Conservation (phyloP, 2,113 vertebrate species). For the Channa maculata region DNA sequence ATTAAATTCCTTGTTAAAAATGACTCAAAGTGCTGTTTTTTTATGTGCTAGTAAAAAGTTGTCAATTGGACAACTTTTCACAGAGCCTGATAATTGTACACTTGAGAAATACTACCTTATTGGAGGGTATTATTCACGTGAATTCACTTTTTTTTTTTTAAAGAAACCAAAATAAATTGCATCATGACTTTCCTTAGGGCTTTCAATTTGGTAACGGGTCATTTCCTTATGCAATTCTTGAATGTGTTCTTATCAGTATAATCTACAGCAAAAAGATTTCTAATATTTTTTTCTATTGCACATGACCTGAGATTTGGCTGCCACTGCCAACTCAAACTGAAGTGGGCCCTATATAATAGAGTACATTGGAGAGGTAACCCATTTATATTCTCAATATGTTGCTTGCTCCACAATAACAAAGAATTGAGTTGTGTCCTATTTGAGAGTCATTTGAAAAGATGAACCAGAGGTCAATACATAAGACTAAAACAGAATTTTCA, state of each 20-base stretch:
- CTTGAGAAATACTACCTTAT: too few relatives aligned
- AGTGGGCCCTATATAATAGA: too few relatives aligned
- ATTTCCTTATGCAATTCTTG: neutral
- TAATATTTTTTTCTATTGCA: too few relatives aligned
- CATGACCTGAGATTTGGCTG: too few relatives aligned
- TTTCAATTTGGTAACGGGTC: neutral
- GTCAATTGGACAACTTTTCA: too few relatives aligned
- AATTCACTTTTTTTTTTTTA: neutral
- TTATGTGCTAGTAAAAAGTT: constrained; percentile 15
- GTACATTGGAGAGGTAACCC: neutral
- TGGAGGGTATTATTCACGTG: too few relatives aligned
- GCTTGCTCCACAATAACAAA: constrained; percentile 1
- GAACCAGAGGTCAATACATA: neutral
- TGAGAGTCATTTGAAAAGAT: neutral
- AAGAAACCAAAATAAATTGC: neutral
- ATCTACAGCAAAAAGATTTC: too few relatives aligned
- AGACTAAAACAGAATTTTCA: neutral
- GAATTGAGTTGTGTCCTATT: neutral
- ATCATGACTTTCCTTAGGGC: neutral
- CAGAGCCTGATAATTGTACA: too few relatives aligned
- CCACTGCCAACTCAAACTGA: too few relatives aligned
- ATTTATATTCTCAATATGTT: constrained; percentile 25
- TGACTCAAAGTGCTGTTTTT: neutral
- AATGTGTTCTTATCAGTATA: neutral
- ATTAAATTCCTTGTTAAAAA: constrained; percentile 36